Evolutionary conservation across 2,888 invertebrate genomes (phyloP).

Genomic region (Thalpophila matura): DNA sequence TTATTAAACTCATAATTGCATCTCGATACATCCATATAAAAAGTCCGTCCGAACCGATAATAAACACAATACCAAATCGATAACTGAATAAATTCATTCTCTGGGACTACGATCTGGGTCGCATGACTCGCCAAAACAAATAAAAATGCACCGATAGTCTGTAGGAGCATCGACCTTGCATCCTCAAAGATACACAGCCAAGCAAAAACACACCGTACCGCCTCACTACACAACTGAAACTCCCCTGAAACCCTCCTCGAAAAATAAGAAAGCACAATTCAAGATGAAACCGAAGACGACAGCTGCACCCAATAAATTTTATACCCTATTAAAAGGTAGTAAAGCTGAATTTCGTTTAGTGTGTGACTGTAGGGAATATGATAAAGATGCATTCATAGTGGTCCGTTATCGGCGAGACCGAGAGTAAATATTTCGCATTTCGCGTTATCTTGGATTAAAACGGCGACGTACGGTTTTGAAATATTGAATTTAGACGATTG

Average conservation of each 20-base stretch:
- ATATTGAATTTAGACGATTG: conserved; percentile 84
- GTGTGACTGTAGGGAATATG: conserved; percentile 59
- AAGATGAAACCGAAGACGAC: conserved; percentile 89
- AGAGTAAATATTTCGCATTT: conserved; percentile 88
- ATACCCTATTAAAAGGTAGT: conserved; percentile 66
- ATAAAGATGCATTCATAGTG: conserved; percentile 88
- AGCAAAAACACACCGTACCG: conserved; percentile 65
- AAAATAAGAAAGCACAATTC: conserved; percentile 89
- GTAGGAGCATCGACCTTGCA: conserved; percentile 89
- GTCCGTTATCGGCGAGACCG: conserved; percentile 84
- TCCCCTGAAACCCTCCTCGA: conserved; percentile 69
- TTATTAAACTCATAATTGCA: conserved; percentile 56
- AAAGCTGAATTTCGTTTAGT: conserved; percentile 55
- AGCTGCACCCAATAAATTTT: conserved; percentile 67
- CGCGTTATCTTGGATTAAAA: conserved; percentile 86
- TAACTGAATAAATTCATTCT: conserved; percentile 90
- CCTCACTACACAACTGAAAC: conserved; percentile 72
- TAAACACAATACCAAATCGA: conserved; percentile 88
- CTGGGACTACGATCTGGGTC: conserved; percentile 86
- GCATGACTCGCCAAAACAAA: conserved; percentile 89
- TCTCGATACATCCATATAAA: conserved; percentile 51
- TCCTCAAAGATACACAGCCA: conserved; percentile 69
- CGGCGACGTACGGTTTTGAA: conserved; percentile 76
- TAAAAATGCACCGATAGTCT: conserved; percentile 88
- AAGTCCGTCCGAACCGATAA: conserved; percentile 77